phyloP scores from a whole-genome alignment of 1,140 invertebrate species.

The Linepithema humile region DNA sequence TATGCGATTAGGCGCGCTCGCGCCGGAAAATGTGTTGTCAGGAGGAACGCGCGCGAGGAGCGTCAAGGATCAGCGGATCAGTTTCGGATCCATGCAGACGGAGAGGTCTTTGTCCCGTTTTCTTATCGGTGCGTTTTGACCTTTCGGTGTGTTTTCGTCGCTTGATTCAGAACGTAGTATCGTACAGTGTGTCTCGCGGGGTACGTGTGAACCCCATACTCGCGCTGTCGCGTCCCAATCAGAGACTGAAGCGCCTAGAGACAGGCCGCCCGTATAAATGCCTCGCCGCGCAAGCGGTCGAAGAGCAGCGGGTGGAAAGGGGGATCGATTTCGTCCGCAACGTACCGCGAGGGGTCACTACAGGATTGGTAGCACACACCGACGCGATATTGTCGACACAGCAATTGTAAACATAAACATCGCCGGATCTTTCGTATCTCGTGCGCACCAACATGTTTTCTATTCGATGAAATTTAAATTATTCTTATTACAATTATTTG shows the following conservation, averaged over 20 bases:
- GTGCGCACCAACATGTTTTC: too few species aligned
- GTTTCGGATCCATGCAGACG: constrained; percentile 1
- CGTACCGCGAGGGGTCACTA: constrained; percentile 22
- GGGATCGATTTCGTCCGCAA: not conserved
- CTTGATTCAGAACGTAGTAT: constrained; percentile 41
- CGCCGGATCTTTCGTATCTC: not conserved
- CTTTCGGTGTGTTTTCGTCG: constrained; percentile 16
- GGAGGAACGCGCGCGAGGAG: not conserved
- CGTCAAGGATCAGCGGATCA: not conserved
- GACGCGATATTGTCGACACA: not conserved
- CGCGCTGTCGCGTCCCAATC: constrained; percentile 77
- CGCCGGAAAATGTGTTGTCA: not conserved
- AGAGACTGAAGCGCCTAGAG: constrained; percentile 80
- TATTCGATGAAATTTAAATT: not conserved
- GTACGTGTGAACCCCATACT: constrained; percentile 73
- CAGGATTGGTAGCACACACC: not conserved
- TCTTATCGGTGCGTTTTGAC: not conserved
- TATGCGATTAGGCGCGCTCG: constrained; percentile 39
- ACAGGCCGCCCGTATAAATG: constrained; percentile 80
- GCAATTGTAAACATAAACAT: not conserved
- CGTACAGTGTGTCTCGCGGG: constrained; percentile 55
- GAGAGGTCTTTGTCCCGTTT: too few species aligned
- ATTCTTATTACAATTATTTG: not conserved
- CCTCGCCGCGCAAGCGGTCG: constrained; percentile 52
- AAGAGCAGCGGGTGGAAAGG: constrained; percentile 2